These are phyloP conservation scores for Parapristionchus giblindavisi DNA, from an alignment of 2,888 invertebrate genomes.

Conservation along the genomic window DNA sequence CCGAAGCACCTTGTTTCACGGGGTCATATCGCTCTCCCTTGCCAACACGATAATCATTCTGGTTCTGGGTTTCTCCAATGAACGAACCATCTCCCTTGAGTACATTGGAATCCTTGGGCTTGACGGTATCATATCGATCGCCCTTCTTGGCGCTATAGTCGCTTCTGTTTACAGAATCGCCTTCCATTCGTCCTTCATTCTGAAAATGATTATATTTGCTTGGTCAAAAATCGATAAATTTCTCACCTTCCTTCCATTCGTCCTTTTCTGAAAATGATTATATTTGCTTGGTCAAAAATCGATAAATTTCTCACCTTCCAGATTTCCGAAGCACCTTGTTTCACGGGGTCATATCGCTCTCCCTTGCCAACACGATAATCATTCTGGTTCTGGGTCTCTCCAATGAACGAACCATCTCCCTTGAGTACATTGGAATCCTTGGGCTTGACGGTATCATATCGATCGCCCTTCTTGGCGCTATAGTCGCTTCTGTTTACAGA, in stretches of 20 bases:
- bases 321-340: slow-evolving; percentile 36
- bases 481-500: slow-evolving; percentile 36
- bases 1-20: slow-evolving; percentile 29
- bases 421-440: slow-evolving; percentile 35
- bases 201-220: neutral
- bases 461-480: slow-evolving; percentile 31
- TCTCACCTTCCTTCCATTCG: slow-evolving; percentile 34
- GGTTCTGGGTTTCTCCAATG: slow-evolving; percentile 26
- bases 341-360: slow-evolving; percentile 8
- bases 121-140: slow-evolving; percentile 26
- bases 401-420: slow-evolving; percentile 37
- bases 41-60: slow-evolving; percentile 16
- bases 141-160: slow-evolving; percentile 34
- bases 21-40: slow-evolving; percentile 39
- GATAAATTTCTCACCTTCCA: slow-evolving; percentile 45
- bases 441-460: slow-evolving; percentile 24
- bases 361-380: slow-evolving; percentile 32
- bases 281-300: too few species aligned
- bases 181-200: slow-evolving; percentile 27
- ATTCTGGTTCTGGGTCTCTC: slow-evolving; percentile 22
- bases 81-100: slow-evolving; percentile 39
- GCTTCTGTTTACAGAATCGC: slow-evolving; percentile 27
- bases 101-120: slow-evolving; percentile 34
- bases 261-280: slow-evolving; percentile 1
- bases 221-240: too few species aligned